Conservation (phyloP, 2,888 invertebrate genomes). For the Mesoligia furuncula region DNA sequence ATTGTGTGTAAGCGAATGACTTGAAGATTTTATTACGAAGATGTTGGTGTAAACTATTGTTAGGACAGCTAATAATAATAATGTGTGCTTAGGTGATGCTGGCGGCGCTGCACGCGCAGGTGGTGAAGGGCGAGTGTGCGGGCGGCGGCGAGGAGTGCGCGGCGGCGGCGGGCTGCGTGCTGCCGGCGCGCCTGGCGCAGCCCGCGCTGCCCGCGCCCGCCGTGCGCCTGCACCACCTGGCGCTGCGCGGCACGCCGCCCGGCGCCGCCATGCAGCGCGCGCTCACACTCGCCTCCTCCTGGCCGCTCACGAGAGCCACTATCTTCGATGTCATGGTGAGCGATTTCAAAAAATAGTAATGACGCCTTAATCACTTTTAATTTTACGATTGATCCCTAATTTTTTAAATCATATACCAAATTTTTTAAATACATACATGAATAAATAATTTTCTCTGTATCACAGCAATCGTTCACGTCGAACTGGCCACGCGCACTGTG, state of each 20-base stretch:
- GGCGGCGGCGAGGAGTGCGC: slow-evolving; percentile 92
- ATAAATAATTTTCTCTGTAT: not conserved
- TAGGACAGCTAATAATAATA: too few relatives aligned
- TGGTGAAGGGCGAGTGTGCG: slow-evolving; percentile 96
- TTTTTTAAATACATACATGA: too few relatives aligned
- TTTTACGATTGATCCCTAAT: too few relatives aligned
- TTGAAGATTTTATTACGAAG: too few relatives aligned
- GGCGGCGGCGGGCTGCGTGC: slow-evolving; percentile 94
- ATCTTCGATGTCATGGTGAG: slow-evolving; percentile 98
- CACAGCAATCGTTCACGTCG: slow-evolving; percentile 98
- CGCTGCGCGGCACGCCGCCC: slow-evolving; percentile 95
- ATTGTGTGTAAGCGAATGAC: too few relatives aligned
- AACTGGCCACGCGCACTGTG: slow-evolving; percentile 98
- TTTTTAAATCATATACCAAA: too few relatives aligned
- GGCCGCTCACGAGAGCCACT: slow-evolving; percentile 98
- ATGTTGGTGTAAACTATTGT: too few relatives aligned
- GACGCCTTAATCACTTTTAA: too few relatives aligned
- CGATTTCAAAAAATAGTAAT: too few relatives aligned
- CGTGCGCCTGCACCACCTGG: slow-evolving; percentile 97
- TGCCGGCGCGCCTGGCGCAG: slow-evolving; percentile 95
- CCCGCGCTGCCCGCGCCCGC: slow-evolving; percentile 96
- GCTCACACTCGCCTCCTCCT: slow-evolving; percentile 97
- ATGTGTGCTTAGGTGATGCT: slow-evolving; percentile 94
- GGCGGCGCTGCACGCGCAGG: slow-evolving; percentile 97
- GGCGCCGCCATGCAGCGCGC: slow-evolving; percentile 97